Percentiles rank a stretch among this genome's conserved stretches.
These are phyloP conservation scores for Ashinkailepas kermadecensis DNA, from an alignment of 2,888 invertebrate genomes.

Conservation along the genomic window DNA sequence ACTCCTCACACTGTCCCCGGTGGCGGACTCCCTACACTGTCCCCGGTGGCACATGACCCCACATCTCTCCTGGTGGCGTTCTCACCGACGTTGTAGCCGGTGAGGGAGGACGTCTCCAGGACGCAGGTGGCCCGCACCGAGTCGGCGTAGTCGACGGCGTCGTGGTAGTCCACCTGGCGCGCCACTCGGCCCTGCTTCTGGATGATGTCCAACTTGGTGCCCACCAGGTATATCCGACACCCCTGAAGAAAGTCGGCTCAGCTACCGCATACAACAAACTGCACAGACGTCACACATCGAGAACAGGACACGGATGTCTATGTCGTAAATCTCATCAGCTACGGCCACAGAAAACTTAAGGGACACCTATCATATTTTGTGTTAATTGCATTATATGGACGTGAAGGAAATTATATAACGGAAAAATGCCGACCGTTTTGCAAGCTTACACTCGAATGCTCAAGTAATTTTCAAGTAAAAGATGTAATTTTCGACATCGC, in stretches of 20 bases:
- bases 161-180: slow-evolving; percentile 29
- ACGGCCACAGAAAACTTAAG: too few species aligned
- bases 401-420: too few species aligned
- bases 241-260: not conserved
- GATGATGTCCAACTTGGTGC: slow-evolving; percentile 30
- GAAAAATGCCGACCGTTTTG: too few species aligned
- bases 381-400: too few species aligned
- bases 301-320: not conserved
- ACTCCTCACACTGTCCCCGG: too few species aligned
- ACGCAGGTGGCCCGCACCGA: slow-evolving; percentile 21
- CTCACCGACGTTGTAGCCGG: slow-evolving; percentile 27
- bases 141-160: slow-evolving; percentile 29
- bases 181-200: slow-evolving; percentile 24
- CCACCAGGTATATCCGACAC: slow-evolving; percentile 28
- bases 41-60: too few species aligned
- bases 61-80: too few species aligned
- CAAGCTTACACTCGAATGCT: too few species aligned
- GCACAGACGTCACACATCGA: not conserved
- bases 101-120: slow-evolving; percentile 30
- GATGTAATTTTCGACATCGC: too few species aligned
- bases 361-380: too few species aligned
- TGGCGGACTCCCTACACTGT: too few species aligned
- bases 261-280: not conserved
- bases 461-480: too few species aligned
- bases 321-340: not conserved